Percentiles rank a stretch among this genome's conserved stretches.
Evolutionary conservation across 2,888 invertebrate genomes (phyloP).

Genomic region (Cordilura impudica): DNA sequence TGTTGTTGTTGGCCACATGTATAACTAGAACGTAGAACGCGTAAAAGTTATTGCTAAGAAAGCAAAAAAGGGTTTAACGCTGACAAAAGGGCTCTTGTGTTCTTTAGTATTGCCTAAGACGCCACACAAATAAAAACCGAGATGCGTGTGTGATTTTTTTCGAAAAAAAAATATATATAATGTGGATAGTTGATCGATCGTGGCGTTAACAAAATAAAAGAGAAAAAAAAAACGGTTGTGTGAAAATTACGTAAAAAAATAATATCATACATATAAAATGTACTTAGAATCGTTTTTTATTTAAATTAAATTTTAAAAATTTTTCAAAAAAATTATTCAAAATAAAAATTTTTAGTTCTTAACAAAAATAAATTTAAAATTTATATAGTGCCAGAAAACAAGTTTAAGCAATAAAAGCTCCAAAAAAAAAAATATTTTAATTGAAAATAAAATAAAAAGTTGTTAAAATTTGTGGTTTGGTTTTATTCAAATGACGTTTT

Average conservation of each 20-base stretch:
- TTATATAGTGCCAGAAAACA: too few species aligned
- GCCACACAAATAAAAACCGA: conserved; percentile 47
- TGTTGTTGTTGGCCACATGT: neutral
- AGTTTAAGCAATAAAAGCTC: too few species aligned
- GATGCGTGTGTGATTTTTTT: conserved; percentile 44
- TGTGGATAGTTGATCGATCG: neutral
- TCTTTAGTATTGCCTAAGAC: conserved; percentile 54
- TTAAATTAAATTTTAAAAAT: neutral
- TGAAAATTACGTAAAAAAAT: neutral
- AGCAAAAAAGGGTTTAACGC: conserved; percentile 38
- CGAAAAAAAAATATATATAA: neutral
- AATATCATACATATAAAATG: neutral
- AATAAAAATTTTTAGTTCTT: neutral
- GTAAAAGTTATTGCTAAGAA: conserved; percentile 18
- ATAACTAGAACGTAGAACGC: conserved; percentile 26
- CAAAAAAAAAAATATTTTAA: neutral
- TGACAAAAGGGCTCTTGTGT: conserved; percentile 46
- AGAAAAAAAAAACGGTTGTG: neutral
- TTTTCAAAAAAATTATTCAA: neutral
- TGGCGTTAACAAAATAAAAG: neutral
- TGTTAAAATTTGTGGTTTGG: neutral
- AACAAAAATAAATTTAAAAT: too few species aligned
- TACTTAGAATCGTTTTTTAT: neutral
- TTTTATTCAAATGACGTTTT: too few species aligned
- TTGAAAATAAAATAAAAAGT: neutral